phyloP scores from a whole-genome alignment of 2,888 invertebrate species.

The Drosophila nigricruria region DNA sequence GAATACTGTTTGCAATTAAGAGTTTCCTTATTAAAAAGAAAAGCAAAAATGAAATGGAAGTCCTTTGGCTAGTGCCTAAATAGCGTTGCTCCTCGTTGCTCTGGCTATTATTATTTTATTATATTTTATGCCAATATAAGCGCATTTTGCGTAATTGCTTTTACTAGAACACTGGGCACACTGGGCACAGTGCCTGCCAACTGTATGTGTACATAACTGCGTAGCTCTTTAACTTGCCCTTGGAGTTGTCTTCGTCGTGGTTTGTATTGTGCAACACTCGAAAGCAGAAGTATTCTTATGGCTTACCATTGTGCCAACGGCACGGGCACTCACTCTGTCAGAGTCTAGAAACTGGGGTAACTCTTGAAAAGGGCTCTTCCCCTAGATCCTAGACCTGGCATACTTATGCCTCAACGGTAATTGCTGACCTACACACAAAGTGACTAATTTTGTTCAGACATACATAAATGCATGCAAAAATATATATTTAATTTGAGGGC shows the following conservation, averaged over 20 bases:
- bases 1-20: slow-evolving; percentile 45
- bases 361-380: slow-evolving; percentile 8
- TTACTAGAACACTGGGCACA: slow-evolving; percentile 20
- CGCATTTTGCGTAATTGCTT: slow-evolving; percentile 69
- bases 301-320: slow-evolving; percentile 25
- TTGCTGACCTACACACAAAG: slow-evolving; percentile 70
- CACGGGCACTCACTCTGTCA: slow-evolving; percentile 5
- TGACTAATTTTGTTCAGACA: slow-evolving; percentile 58
- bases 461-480: slow-evolving; percentile 4
- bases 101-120: slow-evolving; percentile 44
- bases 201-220: not conserved
- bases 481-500: slow-evolving; percentile 17
- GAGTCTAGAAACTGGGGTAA: not conserved
- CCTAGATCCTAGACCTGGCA: slow-evolving; percentile 26
- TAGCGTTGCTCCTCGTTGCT: not conserved
- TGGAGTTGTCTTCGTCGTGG: slow-evolving; percentile 8
- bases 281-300: slow-evolving; percentile 29
- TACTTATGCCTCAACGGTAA: slow-evolving; percentile 53
- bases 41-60: not conserved
- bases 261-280: not conserved
- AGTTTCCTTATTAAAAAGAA: slow-evolving; percentile 21
- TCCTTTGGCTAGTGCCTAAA: not conserved
- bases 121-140: slow-evolving; percentile 71
- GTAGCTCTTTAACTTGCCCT: slow-evolving; percentile 27
- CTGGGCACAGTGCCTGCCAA: not conserved